Base-by-base conservation (phyloP, 2,797 vertebrate species). In the Argyrosomus regius region DNA sequence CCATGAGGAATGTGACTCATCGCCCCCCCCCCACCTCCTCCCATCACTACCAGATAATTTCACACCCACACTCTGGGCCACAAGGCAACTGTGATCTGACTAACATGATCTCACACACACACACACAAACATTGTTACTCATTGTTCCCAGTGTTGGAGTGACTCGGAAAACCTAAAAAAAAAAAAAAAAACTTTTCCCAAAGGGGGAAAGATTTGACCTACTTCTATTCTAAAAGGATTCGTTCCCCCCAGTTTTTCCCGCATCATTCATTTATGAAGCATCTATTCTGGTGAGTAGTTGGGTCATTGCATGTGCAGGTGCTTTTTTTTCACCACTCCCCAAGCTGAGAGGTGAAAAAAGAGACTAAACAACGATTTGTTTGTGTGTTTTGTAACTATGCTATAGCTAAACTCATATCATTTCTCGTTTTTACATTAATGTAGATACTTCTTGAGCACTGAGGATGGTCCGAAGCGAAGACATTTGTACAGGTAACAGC, bases 381-480 rank as follows among this genome's bases (percentile, higher is more conserved):
- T 5, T 20, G 6, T 45, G 4, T 20, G 24, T 0, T 10, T 39
- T 16, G 9, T 39, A n/a, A 41, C 6, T 24, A 9, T 31, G 8
- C 20, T 18, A 52, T 3, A 20, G 46, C 17, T 46, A 2, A 61
- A 50, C 31, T 49, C 22, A 18, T 12, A 22, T 52, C 46, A 53
- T 22, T 39, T 54, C 17, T 20, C 24, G 63, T 45, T 5, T 63
- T 0, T 45, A n/a, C n/a, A n/a, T 56, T 39, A 4, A 63, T 48
- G 22, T 77, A 99, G 98, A 92, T 99, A 99, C 84, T 99, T 99
- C 90, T 85, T 99, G 81, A 99, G 98, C 93, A 99, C 98, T 0
- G 98, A 99, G 86, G 97, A 98, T n/a, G 94, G 96, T 24, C 97
- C 97, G 0, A 96, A 95, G 76, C 92, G 96, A 58, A 91, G 97